Evolutionary conservation across 2,797 vertebrate genomes (phyloP).

Genomic region (Silurus lanzhouensis): DNA sequence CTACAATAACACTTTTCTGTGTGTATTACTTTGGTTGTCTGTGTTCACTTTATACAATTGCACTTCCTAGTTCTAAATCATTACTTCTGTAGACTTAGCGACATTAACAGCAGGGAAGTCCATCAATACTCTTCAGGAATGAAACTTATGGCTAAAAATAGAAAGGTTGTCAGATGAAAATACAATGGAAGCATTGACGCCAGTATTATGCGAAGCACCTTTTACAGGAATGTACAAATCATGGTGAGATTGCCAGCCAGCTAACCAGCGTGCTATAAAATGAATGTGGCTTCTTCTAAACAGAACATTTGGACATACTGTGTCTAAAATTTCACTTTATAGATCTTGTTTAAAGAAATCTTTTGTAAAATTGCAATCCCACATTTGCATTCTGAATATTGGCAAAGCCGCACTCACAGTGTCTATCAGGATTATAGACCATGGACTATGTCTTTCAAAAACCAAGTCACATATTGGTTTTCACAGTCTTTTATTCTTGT

Average conservation of each 20-base stretch:
- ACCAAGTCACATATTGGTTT: no score
- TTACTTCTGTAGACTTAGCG: no score
- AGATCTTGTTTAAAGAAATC: not conserved
- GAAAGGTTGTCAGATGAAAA: not conserved
- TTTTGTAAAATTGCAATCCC: not conserved
- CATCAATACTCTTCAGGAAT: not conserved
- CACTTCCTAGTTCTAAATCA: no score
- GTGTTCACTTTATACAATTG: no score
- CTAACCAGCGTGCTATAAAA: not conserved
- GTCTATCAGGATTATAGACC: no score
- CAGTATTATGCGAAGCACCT: not conserved
- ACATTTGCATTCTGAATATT: not conserved
- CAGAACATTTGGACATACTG: not conserved
- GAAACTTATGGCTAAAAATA: not conserved
- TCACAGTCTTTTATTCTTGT: no score
- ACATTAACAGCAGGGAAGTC: no score
- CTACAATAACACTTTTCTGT: no score
- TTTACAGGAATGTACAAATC: not conserved
- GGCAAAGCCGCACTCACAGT: not conserved
- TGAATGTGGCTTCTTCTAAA: not conserved
- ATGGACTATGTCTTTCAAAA: no score
- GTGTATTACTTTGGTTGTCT: no score
- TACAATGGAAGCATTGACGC: not conserved
- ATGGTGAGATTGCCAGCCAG: not conserved
- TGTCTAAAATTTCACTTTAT: not conserved